Percentiles rank a stretch among this genome's conserved stretches.
phyloP scores from a whole-genome alignment of 1,140 invertebrate genomes.

The Telenomus remus region DNA sequence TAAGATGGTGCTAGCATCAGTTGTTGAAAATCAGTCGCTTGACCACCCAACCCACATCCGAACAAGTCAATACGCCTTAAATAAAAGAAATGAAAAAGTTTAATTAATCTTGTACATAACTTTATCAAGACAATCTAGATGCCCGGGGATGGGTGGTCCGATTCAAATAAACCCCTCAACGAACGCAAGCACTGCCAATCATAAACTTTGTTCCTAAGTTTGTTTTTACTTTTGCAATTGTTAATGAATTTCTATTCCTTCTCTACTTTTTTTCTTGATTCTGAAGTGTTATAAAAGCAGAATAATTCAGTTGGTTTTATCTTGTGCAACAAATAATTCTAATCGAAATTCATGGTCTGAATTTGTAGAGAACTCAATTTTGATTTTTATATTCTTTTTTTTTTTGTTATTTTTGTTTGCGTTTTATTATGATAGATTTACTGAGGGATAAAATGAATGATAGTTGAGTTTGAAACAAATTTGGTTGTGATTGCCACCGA shows the following conservation, averaged over 20 bases:
- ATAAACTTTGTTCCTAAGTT: not conserved
- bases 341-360: not conserved
- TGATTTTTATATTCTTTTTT: not conserved
- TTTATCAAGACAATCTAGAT: constrained; percentile 54
- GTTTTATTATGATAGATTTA: not conserved
- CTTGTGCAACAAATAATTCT: not conserved
- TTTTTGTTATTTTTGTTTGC: not conserved
- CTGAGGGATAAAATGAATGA: not conserved
- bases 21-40: constrained; percentile 4
- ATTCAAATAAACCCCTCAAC: constrained; percentile 24
- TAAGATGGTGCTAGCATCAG: constrained; percentile 7
- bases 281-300: not conserved
- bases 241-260: not conserved
- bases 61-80: constrained; percentile 53
- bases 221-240: constrained; percentile 2
- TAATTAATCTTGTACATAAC: constrained; percentile 44
- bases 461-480: constrained; percentile 1
- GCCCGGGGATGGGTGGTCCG: constrained; percentile 44
- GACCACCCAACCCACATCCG: constrained; percentile 44
- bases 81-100: constrained; percentile 30
- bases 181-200: constrained; percentile 17
- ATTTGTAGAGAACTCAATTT: not conserved
- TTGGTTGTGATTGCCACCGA: not conserved
- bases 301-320: not conserved
- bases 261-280: not conserved